phyloP scores from a whole-genome alignment of 2,113 vertebrate genomes.

The Scomber colias region DNA sequence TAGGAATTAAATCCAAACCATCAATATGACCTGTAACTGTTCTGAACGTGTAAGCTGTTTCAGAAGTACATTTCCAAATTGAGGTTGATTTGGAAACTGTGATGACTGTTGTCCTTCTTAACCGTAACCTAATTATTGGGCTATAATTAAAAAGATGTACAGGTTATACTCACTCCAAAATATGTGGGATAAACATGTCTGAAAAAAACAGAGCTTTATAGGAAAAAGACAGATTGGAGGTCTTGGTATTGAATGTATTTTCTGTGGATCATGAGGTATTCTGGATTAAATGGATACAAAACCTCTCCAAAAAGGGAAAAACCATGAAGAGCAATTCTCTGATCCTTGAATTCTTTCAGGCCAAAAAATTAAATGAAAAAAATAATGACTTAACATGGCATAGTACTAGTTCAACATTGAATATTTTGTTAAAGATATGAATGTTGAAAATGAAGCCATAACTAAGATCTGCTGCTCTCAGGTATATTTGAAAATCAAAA shows the following conservation, averaged over 20 bases:
- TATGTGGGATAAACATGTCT: background rate
- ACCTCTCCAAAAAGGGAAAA: slow-evolving; percentile 32
- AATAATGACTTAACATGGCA: background rate
- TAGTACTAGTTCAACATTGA: background rate
- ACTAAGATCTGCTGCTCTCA: slow-evolving; percentile 54
- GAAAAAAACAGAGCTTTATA: background rate
- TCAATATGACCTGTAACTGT: slow-evolving; percentile 12
- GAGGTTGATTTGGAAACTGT: background rate
- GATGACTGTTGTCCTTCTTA: background rate
- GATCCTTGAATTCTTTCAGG: background rate
- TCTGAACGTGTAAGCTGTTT: background rate
- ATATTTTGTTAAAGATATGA: slow-evolving; percentile 9
- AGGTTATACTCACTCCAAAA: background rate
- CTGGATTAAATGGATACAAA: slow-evolving; percentile 1
- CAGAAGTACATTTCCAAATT: slow-evolving; percentile 7
- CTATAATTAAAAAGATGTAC: background rate
- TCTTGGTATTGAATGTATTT: background rate
- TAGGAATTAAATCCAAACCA: slow-evolving; percentile 28
- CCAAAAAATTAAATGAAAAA: background rate
- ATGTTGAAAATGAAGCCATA: slow-evolving; percentile 68
- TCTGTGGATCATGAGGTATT: background rate
- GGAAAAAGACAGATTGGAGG: background rate
- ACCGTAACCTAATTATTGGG: background rate
- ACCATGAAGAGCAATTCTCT: background rate
- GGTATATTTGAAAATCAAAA: slow-evolving; percentile 57